These are phyloP conservation scores for Lasioglossum zephyrum DNA, from an alignment of 2,888 invertebrate species.

Conservation along the genomic window DNA sequence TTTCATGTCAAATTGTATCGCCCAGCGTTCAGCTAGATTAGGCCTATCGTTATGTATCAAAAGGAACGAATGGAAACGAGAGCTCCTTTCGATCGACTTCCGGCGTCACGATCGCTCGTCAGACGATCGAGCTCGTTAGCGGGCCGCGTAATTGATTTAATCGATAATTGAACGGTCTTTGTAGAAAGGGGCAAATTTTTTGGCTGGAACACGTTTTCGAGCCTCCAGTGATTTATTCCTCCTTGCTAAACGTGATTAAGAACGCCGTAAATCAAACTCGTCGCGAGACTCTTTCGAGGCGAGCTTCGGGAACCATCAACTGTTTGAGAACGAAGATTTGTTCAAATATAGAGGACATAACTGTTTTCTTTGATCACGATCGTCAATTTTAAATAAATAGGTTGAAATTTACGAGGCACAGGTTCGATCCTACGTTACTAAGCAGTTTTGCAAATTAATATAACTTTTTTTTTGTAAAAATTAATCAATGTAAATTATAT, in stretches of 20 bases:
- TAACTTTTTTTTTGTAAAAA: too few species aligned
- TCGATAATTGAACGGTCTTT: constrained; percentile 50
- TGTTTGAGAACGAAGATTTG: too few species aligned
- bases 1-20: constrained; percentile 50
- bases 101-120: constrained; percentile 44
- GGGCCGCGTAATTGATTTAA: constrained; percentile 56
- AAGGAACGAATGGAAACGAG: constrained; percentile 50
- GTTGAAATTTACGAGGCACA: too few species aligned
- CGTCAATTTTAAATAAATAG: too few species aligned
- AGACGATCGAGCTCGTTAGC: constrained; percentile 62
- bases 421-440: too few species aligned
- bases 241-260: neutral
- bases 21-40: constrained; percentile 53
- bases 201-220: neutral
- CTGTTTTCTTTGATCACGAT: too few species aligned
- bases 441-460: too few species aligned
- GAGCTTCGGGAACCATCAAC: neutral
- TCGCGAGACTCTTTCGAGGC: neutral
- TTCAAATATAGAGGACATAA: neutral
- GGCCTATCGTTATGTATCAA: constrained; percentile 54
- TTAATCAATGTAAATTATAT: too few species aligned
- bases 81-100: constrained; percentile 61
- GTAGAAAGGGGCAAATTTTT: neutral
- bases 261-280: neutral
- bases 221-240: neutral